A percentile compares a stretch with the other conserved stretches of the same genome.
phyloP scores from a whole-genome alignment of 2,113 vertebrate genomes.

The Myrmecophaga tridactyla region DNA sequence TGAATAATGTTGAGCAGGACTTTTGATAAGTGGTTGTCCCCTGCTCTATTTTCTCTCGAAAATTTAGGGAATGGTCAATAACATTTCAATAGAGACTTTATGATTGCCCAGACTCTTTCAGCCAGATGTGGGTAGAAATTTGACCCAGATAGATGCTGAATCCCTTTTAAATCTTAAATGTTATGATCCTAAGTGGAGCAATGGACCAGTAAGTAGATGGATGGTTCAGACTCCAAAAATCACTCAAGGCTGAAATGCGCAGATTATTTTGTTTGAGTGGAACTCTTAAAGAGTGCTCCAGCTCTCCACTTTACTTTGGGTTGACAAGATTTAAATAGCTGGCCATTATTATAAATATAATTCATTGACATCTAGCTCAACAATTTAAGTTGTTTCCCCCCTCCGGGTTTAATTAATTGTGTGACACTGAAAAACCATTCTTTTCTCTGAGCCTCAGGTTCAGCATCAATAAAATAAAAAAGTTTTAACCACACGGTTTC shows the following conservation, averaged over 20 bases:
- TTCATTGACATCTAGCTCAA: neutral
- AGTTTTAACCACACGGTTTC: neutral
- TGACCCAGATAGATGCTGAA: neutral
- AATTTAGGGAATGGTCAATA: neutral
- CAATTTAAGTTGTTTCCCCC: neutral
- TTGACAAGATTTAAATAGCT: neutral
- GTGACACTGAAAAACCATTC: neutral
- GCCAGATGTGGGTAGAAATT: neutral
- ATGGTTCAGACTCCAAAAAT: neutral
- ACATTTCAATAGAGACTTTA: neutral
- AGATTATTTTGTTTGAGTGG: neutral
- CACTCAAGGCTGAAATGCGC: neutral
- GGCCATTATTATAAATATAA: neutral
- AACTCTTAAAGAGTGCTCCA: neutral
- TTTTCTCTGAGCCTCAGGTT: neutral
- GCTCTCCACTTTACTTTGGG: neutral
- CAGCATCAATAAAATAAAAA: neutral
- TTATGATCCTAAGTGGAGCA: conserved; percentile 6
- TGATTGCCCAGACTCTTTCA: neutral
- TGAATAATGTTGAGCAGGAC: neutral
- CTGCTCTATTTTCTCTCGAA: neutral
- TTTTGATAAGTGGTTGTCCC: neutral
- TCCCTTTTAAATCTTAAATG: neutral
- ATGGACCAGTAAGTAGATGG: neutral
- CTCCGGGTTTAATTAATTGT: neutral